Percentiles rank a stretch among this genome's conserved stretches.
These are phyloP conservation scores for Phrynocephalus versicolor DNA, from an alignment of 2,113 vertebrate genomes.

Conservation along the genomic window DNA sequence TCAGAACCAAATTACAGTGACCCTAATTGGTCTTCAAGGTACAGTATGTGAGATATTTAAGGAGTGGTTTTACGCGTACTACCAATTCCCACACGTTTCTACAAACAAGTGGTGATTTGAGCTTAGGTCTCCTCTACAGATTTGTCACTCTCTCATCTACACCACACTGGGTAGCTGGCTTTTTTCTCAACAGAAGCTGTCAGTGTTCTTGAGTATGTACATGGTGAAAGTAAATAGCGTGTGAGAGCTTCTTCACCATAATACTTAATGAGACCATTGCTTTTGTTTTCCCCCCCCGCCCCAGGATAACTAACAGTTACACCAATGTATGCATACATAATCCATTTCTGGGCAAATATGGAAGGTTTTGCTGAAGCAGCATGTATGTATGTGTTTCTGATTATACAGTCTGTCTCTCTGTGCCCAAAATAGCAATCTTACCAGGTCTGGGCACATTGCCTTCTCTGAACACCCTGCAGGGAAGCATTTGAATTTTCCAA, in stretches of 20 bases:
- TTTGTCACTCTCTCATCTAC: no score
- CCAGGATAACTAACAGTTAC: not conserved
- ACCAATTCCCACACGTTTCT: no score
- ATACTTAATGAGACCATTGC: not conserved
- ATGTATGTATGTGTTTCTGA: not conserved
- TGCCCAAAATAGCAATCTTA: slow-evolving; percentile 20
- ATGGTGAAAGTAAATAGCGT: not conserved
- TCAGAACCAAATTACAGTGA: no score
- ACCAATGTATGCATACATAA: not conserved
- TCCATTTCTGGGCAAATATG: not conserved
- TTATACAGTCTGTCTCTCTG: not conserved
- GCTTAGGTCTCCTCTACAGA: no score
- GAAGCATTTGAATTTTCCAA: not conserved
- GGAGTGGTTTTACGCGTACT: no score
- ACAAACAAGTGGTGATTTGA: no score
- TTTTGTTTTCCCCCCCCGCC: not conserved
- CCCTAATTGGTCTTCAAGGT: no score
- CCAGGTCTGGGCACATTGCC: not conserved
- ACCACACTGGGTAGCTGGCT: not conserved
- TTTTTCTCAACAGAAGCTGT: not conserved
- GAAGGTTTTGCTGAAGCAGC: slow-evolving; percentile 24
- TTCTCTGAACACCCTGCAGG: not conserved
- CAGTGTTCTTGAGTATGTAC: not conserved
- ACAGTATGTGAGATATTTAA: no score
- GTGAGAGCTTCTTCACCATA: not conserved